phyloP scores from a whole-genome alignment of 2,113 vertebrate species.

The Vimba vimba region DNA sequence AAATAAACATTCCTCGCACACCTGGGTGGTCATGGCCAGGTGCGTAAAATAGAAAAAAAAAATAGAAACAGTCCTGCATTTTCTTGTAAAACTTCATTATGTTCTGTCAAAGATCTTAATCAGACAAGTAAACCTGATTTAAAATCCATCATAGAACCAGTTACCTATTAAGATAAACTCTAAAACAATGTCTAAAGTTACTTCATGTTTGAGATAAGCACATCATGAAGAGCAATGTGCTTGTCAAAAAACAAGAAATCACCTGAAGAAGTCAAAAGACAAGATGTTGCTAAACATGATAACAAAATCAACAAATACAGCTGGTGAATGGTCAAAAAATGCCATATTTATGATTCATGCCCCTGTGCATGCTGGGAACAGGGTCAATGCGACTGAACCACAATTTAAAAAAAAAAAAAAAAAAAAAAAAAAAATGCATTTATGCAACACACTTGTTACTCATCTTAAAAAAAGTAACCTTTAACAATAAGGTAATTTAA shows the following conservation, averaged over 20 bases:
- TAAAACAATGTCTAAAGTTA: neutral
- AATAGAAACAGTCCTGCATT: neutral
- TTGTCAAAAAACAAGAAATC: neutral
- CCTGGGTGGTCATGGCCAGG: neutral
- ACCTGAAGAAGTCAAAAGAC: neutral
- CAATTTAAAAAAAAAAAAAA: no score
- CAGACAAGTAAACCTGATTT: neutral
- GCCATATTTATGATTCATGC: neutral
- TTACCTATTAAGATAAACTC: neutral
- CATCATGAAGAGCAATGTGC: no score
- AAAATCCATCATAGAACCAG: neutral
- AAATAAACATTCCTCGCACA: conserved; percentile 4
- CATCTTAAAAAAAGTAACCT: no score
- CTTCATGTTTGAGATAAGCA: neutral
- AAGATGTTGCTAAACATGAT: neutral
- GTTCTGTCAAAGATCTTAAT: neutral
- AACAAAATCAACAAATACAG: neutral
- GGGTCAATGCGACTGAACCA: neutral
- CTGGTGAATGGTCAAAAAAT: neutral
- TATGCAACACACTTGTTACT: no score
- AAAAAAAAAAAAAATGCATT: no score
- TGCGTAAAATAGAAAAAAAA: neutral
- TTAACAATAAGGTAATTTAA: no score
- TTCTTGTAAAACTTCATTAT: neutral
- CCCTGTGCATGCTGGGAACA: neutral